phyloP scores from a whole-genome alignment of 2,797 vertebrate species.

The Anolis apletophallus region DNA sequence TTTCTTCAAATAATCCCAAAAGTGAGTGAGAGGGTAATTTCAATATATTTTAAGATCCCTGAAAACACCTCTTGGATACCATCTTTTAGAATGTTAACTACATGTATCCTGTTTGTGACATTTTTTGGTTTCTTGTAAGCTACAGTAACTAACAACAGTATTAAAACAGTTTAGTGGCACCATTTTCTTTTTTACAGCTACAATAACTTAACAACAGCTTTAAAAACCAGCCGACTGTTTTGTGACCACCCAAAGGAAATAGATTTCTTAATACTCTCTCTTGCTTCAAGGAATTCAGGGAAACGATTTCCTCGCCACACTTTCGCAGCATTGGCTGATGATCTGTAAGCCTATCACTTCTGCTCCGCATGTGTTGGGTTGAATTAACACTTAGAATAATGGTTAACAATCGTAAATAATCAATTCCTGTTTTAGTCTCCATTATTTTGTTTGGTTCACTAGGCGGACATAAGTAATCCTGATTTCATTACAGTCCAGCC shows the following conservation, averaged over 20 bases:
- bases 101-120: background rate
- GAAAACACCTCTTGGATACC: too few relatives aligned
- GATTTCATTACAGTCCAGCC: constrained; percentile 1
- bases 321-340: background rate
- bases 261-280: background rate
- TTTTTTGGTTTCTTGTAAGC: too few relatives aligned
- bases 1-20: too few relatives aligned
- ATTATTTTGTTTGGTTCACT: constrained; percentile 10
- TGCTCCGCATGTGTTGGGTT: constrained; percentile 20
- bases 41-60: too few relatives aligned
- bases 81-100: background rate
- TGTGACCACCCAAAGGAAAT: background rate
- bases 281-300: background rate
- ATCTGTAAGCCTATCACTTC: constrained; percentile 3
- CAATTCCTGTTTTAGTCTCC: constrained; percentile 13
- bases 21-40: too few relatives aligned
- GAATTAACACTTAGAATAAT: constrained; percentile 6
- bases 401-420: background rate
- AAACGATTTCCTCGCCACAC: background rate
- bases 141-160: too few relatives aligned
- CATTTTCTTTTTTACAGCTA: background rate
- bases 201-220: background rate
- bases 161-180: too few relatives aligned
- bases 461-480: background rate
- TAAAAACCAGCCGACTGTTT: background rate